These are phyloP conservation scores for Aphelenchoides besseyi DNA, from an alignment of 1,140 invertebrate genomes.

Conservation along the genomic window DNA sequence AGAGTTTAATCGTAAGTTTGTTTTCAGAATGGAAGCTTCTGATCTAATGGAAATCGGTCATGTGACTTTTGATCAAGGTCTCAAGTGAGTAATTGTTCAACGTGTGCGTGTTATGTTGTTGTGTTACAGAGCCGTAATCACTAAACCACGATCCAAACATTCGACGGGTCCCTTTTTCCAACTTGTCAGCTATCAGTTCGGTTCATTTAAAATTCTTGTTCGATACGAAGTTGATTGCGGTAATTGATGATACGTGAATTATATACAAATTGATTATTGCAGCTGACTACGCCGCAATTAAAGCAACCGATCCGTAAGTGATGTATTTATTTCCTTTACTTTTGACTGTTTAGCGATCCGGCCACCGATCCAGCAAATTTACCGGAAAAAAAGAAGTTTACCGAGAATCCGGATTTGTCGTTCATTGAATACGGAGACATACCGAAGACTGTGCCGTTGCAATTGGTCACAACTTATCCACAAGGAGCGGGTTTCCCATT, in stretches of 20 bases:
- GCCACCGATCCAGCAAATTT: constrained; percentile 46
- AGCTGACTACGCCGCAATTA: neutral
- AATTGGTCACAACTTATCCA: constrained; percentile 60
- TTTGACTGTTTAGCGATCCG: constrained; percentile 24
- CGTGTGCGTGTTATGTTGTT: constrained; percentile 60
- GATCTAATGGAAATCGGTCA: constrained; percentile 59
- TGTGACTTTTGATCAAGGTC: constrained; percentile 10
- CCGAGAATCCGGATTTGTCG: constrained; percentile 42
- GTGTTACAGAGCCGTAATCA: constrained; percentile 57
- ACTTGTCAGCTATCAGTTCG: constrained; percentile 60
- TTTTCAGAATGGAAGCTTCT: constrained; percentile 61
- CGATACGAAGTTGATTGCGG: constrained; percentile 59
- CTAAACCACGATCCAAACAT: constrained; percentile 56
- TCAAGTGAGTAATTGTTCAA: constrained; percentile 36
- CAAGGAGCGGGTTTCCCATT: constrained; percentile 59
- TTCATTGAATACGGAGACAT: constrained; percentile 58
- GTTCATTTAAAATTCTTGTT: constrained; percentile 59
- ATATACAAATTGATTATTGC: too few species aligned
- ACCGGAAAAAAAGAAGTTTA: constrained; percentile 56
- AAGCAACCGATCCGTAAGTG: constrained; percentile 30
- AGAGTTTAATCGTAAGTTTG: neutral
- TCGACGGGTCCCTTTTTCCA: constrained; percentile 61
- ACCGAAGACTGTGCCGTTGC: constrained; percentile 50
- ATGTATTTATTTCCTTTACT: neutral
- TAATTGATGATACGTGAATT: constrained; percentile 53